A percentile compares a stretch with the other conserved stretches of the same genome.
phyloP scores from a whole-genome alignment of 2,797 vertebrate species.

The Bryconaethiops microstoma region DNA sequence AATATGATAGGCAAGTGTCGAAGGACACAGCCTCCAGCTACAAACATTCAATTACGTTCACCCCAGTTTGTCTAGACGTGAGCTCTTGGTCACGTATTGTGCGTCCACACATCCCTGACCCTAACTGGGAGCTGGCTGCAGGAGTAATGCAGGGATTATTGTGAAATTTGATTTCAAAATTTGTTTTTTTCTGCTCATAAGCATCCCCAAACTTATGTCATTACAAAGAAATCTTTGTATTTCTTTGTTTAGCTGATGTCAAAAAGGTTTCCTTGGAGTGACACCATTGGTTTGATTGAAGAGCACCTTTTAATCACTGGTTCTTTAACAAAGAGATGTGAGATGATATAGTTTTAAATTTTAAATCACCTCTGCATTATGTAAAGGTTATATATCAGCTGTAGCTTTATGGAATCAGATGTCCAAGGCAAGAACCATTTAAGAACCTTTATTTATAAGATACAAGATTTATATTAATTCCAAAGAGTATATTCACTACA shows the following conservation, averaged over 20 bases:
- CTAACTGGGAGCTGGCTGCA: not conserved
- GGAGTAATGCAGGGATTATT: not conserved
- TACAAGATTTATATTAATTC: not conserved
- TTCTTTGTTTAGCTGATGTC: not conserved
- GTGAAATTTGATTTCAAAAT: too few species aligned
- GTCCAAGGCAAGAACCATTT: too few species aligned
- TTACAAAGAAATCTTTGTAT: not conserved
- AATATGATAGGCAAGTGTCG: constrained; percentile 60
- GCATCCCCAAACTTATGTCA: not conserved
- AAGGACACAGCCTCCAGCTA: constrained; percentile 57
- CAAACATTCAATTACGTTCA: constrained; percentile 56
- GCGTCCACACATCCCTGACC: not conserved
- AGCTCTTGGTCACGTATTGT: not conserved
- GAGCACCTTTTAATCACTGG: too few species aligned
- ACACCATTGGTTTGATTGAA: too few species aligned
- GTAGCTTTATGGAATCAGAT: too few species aligned
- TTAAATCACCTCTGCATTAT: too few species aligned
- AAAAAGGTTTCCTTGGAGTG: too few species aligned
- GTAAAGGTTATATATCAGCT: too few species aligned
- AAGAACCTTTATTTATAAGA: too few species aligned
- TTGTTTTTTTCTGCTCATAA: too few species aligned
- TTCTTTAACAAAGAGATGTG: too few species aligned
- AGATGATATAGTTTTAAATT: too few species aligned
- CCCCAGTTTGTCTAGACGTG: constrained; percentile 61
- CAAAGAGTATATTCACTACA: not conserved